Conservation (phyloP, 2,888 invertebrate species). For the Brachypterus glaber region DNA sequence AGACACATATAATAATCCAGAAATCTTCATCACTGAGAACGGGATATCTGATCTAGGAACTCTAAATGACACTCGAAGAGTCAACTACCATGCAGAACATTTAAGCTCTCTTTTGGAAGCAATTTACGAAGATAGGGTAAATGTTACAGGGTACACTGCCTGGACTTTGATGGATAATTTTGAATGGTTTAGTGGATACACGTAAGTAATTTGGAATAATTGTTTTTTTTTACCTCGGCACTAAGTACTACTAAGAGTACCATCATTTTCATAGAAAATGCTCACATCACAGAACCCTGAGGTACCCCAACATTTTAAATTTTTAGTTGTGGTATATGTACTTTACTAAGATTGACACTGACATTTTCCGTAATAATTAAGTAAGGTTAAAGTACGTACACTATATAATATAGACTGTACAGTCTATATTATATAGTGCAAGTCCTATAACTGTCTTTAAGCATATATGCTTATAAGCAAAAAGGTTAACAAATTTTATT, state of each 20-base stretch:
- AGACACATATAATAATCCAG: constrained; percentile 41
- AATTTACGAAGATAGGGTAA: constrained; percentile 47
- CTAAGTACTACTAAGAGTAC: too few relatives aligned
- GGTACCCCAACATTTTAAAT: too few relatives aligned
- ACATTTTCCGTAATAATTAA: too few relatives aligned
- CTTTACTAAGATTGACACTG: too few relatives aligned
- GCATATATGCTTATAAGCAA: too few relatives aligned
- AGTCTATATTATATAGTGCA: too few relatives aligned
- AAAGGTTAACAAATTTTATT: too few relatives aligned
- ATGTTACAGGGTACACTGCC: constrained; percentile 57
- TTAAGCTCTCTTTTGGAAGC: constrained; percentile 41
- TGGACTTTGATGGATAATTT: constrained; percentile 77
- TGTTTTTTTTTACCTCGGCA: constrained; percentile 40
- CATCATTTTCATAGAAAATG: too few relatives aligned
- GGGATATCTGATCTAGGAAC: constrained; percentile 47
- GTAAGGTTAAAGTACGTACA: too few relatives aligned
- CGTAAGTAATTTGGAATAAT: constrained; percentile 43
- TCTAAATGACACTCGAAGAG: constrained; percentile 42
- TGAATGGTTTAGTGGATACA: constrained; percentile 69
- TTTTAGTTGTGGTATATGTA: too few relatives aligned
- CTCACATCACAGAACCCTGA: too few relatives aligned
- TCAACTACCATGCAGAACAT: constrained; percentile 40
- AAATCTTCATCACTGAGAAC: constrained; percentile 51
- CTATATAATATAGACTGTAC: background rate
- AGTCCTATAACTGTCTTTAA: too few relatives aligned